Percentiles rank a stretch among this genome's conserved stretches.
These are phyloP conservation scores for Lamellibrachia satsuma DNA, from an alignment of 2,888 invertebrate genomes.

Conservation along the genomic window DNA sequence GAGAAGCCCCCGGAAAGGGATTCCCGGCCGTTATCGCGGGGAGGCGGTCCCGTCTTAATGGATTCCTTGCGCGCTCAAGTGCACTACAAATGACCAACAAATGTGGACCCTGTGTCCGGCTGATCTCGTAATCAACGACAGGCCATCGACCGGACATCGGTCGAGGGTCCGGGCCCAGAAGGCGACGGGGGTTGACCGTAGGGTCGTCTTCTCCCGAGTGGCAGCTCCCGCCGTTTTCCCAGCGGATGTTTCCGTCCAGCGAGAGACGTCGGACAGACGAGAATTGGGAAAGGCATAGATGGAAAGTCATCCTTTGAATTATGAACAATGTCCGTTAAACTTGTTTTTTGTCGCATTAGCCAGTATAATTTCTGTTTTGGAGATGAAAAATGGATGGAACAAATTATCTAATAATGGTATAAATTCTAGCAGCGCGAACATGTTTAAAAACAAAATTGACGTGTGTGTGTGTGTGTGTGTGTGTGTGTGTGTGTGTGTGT, in stretches of 20 bases:
- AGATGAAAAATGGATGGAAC: no score
- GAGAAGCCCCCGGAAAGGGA: neutral
- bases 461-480: no score
- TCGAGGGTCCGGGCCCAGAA: neutral
- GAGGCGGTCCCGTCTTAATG: neutral
- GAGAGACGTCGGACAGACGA: neutral
- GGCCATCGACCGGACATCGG: neutral
- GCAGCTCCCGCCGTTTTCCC: neutral
- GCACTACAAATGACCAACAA: slow-evolving; percentile 17
- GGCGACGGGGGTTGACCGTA: neutral
- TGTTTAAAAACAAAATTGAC: no score
- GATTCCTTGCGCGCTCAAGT: slow-evolving; percentile 3
- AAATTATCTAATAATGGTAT: no score
- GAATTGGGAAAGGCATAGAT: no score
- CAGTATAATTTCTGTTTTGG: no score
- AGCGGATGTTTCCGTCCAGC: neutral
- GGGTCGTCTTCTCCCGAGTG: neutral
- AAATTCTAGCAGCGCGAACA: no score
- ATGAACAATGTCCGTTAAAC: no score
- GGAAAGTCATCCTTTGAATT: no score
- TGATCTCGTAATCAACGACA: neutral
- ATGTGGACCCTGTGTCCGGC: slow-evolving; percentile 6
- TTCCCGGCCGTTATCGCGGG: neutral
- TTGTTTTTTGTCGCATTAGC: no score
- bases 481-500: no score